phyloP scores from a whole-genome alignment of 37 sponge, comb jelly and placozoan species.

The Oopsacas minuta region DNA sequence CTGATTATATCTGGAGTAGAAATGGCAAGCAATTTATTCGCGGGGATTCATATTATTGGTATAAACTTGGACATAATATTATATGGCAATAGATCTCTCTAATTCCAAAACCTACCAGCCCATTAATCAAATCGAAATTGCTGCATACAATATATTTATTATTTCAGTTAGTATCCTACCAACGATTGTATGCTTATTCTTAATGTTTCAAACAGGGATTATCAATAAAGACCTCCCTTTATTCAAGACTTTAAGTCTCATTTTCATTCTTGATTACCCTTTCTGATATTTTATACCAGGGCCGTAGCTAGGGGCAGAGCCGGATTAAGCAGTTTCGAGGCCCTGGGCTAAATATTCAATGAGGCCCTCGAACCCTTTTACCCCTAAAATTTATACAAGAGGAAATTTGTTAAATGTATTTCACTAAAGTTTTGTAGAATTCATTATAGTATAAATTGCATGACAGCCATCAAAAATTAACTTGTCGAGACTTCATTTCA shows the following conservation, averaged over 20 bases:
- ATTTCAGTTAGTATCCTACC: background rate
- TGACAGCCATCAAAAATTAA: background rate
- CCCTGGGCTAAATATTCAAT: background rate
- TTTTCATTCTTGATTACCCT: no score
- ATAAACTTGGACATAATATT: no score
- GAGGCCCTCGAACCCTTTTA: background rate
- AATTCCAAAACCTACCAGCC: no score
- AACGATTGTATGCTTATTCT: background rate
- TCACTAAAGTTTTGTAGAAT: background rate
- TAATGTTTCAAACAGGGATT: no score
- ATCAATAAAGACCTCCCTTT: no score
- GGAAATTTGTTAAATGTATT: background rate
- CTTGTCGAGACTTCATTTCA: slow-evolving; percentile 3
- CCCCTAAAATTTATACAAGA: background rate
- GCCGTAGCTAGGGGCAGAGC: no score
- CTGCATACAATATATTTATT: background rate
- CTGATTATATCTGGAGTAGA: background rate
- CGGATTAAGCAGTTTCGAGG: background rate
- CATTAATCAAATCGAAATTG: no score
- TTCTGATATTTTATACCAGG: no score
- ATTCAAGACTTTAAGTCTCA: no score
- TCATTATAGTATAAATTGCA: background rate
- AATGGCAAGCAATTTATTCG: background rate
- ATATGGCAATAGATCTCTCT: no score
- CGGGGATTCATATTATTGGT: background rate